Evolutionary conservation across 2,888 invertebrate species (phyloP), one percentile per base, ranked within the genome.

Genomic region (Stenolophus ochropezus): DNA sequence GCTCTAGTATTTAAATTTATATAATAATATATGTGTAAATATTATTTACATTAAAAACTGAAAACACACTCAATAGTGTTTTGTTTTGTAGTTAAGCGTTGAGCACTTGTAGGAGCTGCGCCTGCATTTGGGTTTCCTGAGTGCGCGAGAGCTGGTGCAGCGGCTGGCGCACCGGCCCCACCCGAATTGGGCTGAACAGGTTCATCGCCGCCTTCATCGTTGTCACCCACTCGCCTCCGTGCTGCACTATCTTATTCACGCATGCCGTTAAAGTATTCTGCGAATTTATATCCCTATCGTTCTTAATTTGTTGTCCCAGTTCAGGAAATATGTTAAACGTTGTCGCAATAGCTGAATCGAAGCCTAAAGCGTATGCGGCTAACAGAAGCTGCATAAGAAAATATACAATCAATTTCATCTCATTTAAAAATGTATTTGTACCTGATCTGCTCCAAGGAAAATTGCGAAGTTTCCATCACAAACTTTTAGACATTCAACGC

Each of bases 301-400:
- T 87, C 69, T 92, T 85, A 83, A 95, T 93, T 73, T 92, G 88
- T 5, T 91, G 87, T 8, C 92, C 91, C 20, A 92, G 86, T 83
- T 90, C 89, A 0, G 94, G 94, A 85, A 93, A 91, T 83, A 95
- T 89, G 86, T 94, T 96, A 82, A 93, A 91, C 1, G 93, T 90
- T 0, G 95, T 94, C 49, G 94, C 92, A 83, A 96, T 95, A 33
- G 93, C 91, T 2, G 95, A 95, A 85, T 93, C 92, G 85, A 95
- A 93, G 51, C 95, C 96, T 3, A 94, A 87, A 0, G 93, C 89
- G 18, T 92, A 91, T 0, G 93, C 95, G 49, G 93, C 93, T 0
- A 93, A 92, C 81, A 95, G 87, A 21, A 95, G 88, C 94, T 94
- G 85, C 69, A 88, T 89, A 83, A 74, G 16, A 80, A 21, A 6